Evolutionary conservation across 23 tunicate species (phyloP).

Genomic region (Halocynthia roretzi): DNA sequence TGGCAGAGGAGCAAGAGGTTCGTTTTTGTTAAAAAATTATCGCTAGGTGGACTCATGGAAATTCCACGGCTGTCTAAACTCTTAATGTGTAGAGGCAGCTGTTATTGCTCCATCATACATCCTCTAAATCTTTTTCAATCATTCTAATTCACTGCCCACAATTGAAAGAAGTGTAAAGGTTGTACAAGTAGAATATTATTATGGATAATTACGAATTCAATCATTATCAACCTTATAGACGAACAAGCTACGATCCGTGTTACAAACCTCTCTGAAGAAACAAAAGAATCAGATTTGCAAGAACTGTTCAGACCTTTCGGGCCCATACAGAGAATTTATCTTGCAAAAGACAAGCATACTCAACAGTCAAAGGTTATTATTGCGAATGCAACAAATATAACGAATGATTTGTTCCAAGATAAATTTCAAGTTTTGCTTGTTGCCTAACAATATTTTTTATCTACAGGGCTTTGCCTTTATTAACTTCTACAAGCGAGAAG

Average conservation of each 20-base stretch:
- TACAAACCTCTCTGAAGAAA: slow-evolving; percentile 93
- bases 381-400: not conserved
- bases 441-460: not conserved
- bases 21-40: not conserved
- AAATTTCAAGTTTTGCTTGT: not conserved
- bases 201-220: no score
- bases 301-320: slow-evolving; percentile 94
- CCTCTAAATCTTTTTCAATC: no score
- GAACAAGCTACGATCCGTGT: slow-evolving; percentile 98
- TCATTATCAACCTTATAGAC: not conserved
- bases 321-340: slow-evolving; percentile 82
- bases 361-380: slow-evolving; percentile 52
- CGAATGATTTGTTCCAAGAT: not conserved
- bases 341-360: slow-evolving; percentile 90
- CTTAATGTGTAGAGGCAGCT: no score
- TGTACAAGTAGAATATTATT: no score
- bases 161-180: no score
- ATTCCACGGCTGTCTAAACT: no score
- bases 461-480: slow-evolving; percentile 91
- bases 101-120: no score
- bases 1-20: slow-evolving; percentile 35
- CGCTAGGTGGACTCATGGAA: no score
- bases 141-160: not conserved
- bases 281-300: slow-evolving; percentile 93
- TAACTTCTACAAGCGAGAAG: slow-evolving; percentile 89